Conservation (phyloP, 2,888 invertebrate species). For the Gisinianus flammeolus region DNA sequence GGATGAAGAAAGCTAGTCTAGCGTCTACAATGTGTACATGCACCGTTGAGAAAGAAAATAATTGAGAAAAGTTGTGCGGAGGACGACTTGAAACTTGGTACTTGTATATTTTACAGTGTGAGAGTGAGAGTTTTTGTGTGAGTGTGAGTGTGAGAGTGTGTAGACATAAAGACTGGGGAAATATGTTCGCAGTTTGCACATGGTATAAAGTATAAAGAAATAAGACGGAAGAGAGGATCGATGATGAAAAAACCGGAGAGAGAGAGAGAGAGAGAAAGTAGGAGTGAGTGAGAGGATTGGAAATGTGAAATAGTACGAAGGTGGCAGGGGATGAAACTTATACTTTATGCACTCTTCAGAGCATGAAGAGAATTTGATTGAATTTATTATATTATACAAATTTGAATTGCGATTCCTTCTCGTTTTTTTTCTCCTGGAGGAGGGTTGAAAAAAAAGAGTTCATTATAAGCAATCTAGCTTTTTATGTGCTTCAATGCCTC, state of each 20-base stretch:
- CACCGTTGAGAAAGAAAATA: background rate
- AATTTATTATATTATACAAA: conserved; percentile 42
- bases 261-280: background rate
- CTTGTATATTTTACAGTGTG: background rate
- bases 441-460: conserved; percentile 37
- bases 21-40: background rate
- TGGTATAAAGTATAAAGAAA: background rate
- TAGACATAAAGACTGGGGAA: background rate
- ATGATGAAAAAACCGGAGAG: background rate
- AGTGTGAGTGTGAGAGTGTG: background rate
- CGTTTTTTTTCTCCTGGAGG: background rate
- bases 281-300: background rate
- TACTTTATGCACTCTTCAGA: conserved; percentile 31
- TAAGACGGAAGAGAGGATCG: background rate
- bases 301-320: conserved; percentile 28
- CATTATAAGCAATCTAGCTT: conserved; percentile 46
- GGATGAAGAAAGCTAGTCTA: background rate
- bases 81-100: background rate
- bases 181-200: no score
- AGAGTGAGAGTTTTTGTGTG: background rate
- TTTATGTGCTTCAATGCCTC: conserved; percentile 41
- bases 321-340: conserved; percentile 23
- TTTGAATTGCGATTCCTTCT: conserved; percentile 42
- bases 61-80: background rate
- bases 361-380: conserved; percentile 46